These are phyloP conservation scores for Ooceraea biroi DNA, from an alignment of 1,140 invertebrate genomes.

Conservation along the genomic window DNA sequence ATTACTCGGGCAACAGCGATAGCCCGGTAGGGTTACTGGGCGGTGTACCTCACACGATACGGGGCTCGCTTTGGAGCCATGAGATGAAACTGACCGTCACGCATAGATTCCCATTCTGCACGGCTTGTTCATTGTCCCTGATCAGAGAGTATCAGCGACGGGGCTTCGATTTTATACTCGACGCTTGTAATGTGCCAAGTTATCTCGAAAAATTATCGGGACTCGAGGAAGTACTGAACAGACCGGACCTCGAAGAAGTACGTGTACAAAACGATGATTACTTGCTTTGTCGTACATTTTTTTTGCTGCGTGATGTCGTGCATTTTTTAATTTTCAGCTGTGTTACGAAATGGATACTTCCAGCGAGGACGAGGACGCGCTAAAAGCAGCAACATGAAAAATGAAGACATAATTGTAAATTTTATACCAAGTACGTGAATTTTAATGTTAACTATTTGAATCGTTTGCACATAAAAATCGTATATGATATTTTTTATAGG, in stretches of 20 bases:
- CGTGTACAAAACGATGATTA: neutral
- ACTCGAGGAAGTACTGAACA: slow-evolving; percentile 91
- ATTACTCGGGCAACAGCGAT: slow-evolving; percentile 88
- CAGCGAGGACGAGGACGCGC: slow-evolving; percentile 78
- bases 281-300: too few relatives aligned
- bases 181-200: slow-evolving; percentile 94
- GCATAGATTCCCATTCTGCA: slow-evolving; percentile 94
- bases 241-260: slow-evolving; percentile 89
- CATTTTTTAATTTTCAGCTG: slow-evolving; percentile 73
- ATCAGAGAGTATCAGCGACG: slow-evolving; percentile 89
- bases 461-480: slow-evolving; percentile 21
- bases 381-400: neutral
- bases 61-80: slow-evolving; percentile 95
- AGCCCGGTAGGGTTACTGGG: slow-evolving; percentile 90
- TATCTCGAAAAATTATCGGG: slow-evolving; percentile 96
- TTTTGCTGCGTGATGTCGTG: too few relatives aligned
- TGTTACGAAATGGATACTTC: slow-evolving; percentile 79
- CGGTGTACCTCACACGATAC: slow-evolving; percentile 96
- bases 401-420: neutral
- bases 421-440: neutral
- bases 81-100: slow-evolving; percentile 93
- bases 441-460: slow-evolving; percentile 29
- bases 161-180: slow-evolving; percentile 92
- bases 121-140: slow-evolving; percentile 94
- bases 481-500: slow-evolving; percentile 2